Conservation (phyloP, 2,888 invertebrate species). For the Cheilosia scutellata region DNA sequence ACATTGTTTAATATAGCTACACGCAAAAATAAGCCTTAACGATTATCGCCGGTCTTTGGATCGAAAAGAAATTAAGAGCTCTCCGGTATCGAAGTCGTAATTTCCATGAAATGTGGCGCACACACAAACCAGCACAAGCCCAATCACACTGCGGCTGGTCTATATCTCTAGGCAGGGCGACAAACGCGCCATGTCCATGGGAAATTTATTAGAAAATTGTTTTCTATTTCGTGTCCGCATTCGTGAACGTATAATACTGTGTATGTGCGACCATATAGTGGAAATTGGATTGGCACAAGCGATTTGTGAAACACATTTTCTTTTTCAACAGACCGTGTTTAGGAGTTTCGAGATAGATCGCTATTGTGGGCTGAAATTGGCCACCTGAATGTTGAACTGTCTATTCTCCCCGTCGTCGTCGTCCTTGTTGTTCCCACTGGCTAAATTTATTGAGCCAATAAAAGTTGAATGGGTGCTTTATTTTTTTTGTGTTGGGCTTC, state of each 20-base stretch:
- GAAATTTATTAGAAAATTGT: slow-evolving; percentile 74
- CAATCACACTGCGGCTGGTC: background rate
- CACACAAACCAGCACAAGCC: background rate
- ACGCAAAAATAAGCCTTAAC: slow-evolving; percentile 43
- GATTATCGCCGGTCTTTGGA: slow-evolving; percentile 60
- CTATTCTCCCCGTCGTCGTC: background rate
- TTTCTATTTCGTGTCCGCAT: slow-evolving; percentile 56
- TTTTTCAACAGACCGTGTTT: slow-evolving; percentile 32
- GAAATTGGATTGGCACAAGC: slow-evolving; percentile 57
- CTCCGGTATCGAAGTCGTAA: slow-evolving; percentile 56
- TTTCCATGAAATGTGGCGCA: slow-evolving; percentile 62
- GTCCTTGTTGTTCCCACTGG: background rate
- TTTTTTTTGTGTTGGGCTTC: slow-evolving; percentile 20
- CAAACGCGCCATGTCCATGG: slow-evolving; percentile 56
- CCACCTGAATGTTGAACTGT: slow-evolving; percentile 58
- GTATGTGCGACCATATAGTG: slow-evolving; percentile 9
- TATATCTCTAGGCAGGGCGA: background rate
- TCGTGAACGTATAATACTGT: slow-evolving; percentile 16
- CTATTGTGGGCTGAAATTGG: slow-evolving; percentile 56
- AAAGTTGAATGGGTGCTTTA: slow-evolving; percentile 51
- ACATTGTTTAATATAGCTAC: slow-evolving; percentile 21
- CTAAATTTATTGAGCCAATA: slow-evolving; percentile 65
- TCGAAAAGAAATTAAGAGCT: slow-evolving; percentile 69
- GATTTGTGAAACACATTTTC: slow-evolving; percentile 63
- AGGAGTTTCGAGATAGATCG: slow-evolving; percentile 29